Base-by-base conservation (phyloP, 2,888 invertebrate species). In the Drosophila infuscata region DNA sequence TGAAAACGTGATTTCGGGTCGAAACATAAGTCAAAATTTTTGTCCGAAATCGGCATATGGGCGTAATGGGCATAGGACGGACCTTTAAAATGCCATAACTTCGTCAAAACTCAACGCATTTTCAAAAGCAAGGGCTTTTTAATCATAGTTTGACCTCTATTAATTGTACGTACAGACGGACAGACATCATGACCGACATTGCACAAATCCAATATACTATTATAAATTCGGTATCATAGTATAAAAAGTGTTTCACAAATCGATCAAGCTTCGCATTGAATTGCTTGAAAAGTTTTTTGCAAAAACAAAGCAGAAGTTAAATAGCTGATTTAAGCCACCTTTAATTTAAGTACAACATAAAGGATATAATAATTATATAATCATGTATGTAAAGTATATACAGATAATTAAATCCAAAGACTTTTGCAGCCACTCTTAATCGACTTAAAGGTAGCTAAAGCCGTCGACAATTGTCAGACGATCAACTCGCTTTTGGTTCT, bases 401-500 rank as follows among this genome's bases (percentile, higher is more conserved):
- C 1, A 5, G 15, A 5, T 35, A 35, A 53, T 53, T 15, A 25
- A 35, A 53, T 7, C 0, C 35, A 15, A 12, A 7, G 38, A 29
- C 8, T 38, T 54, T n/a, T 38, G 29, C 38, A 38, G 54, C 12
- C 12, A 20, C n/a, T n/a, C 25, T 54, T 1, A 54, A 8, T 20
- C 11, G 15, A 20, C 33, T 36, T 56, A n/a, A 36, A 60, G 61
- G 12, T 9, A 11, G 32, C 30, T 35, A 35, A 49, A 29, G 3
- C 59, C 20, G 49, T 74, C 32, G n/a, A 29, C 79, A 58, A 61
- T 67, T 75, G 54, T 70, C 80, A 62, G 20, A 32, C 17, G 54
- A 61, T 60, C 48, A 65, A 38, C 54, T 48, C 48, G n/a, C 11
- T 12, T 51, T 25, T 11, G 5, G n/a, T 29, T 17, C 9, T 25